A percentile compares a stretch with the other conserved stretches of the same genome.
Conservation (phyloP, 2,888 invertebrate species). For the Clunio marinus region DNA sequence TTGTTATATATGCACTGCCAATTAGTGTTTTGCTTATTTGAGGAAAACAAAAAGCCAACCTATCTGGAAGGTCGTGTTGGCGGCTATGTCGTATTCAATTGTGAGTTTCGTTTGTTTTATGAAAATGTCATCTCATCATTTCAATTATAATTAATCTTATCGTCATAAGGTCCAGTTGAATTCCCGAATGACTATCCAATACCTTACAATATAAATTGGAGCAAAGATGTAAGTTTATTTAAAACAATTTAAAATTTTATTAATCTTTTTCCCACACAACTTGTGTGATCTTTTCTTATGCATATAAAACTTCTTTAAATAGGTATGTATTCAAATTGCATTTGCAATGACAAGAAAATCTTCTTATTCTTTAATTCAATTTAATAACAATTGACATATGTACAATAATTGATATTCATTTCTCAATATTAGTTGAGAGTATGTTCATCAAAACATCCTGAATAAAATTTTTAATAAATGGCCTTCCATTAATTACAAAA, state of each 20-base stretch:
- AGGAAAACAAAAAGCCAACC: slow-evolving; percentile 24
- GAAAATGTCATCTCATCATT: background rate
- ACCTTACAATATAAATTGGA: slow-evolving; percentile 85
- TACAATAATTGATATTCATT: too few species aligned
- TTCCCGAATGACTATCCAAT: slow-evolving; percentile 81
- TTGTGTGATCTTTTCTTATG: background rate
- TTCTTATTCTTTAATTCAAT: too few species aligned
- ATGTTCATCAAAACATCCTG: too few species aligned
- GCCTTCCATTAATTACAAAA: too few species aligned
- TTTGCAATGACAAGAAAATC: too few species aligned
- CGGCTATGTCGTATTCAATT: slow-evolving; percentile 51
- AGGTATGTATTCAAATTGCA: too few species aligned
- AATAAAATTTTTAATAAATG: too few species aligned
- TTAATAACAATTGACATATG: too few species aligned
- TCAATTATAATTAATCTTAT: background rate
- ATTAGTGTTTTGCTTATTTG: slow-evolving; percentile 24
- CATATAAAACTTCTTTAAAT: too few species aligned
- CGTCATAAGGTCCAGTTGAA: slow-evolving; percentile 56
- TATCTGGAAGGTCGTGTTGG: slow-evolving; percentile 50
- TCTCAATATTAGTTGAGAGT: too few species aligned
- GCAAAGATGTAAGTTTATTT: slow-evolving; percentile 75
- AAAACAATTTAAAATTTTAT: background rate
- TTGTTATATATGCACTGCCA: too few species aligned
- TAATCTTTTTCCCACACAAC: background rate
- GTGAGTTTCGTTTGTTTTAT: slow-evolving; percentile 42